Evolutionary conservation across 2,113 vertebrate genomes (phyloP), one percentile per base, ranked within the genome.

Genomic region (Ophthalmolycus amberensis): DNA sequence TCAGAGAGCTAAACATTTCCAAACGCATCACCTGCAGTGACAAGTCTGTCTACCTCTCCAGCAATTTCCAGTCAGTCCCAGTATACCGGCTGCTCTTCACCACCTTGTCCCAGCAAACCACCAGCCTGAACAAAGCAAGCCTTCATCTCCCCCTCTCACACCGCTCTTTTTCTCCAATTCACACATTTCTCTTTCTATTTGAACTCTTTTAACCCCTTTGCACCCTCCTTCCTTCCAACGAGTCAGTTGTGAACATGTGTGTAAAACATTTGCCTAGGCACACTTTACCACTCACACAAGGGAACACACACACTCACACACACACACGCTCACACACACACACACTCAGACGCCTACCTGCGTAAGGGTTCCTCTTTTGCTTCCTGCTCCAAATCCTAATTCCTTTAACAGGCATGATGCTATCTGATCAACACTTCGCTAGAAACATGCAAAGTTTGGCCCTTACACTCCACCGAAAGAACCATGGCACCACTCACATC

Each of bases 391-490:
- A 91, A 73, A 90, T 85, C 86, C 40, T 79, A 11, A 87, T 87
- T 60, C 67, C 90, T 74, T 85, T 91, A 18, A 89, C 70, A 63
- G 92, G 89, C 92, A 93, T 94, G 81, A 71, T 66, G n/a, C n/a
- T 59, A 71, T 54, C 22, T 66, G 64, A 65, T 77, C 34, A 40
- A 25, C 50, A 67, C 46, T 8, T 65, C 42, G 64, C 22, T 77
- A 9, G 1, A 65, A 37, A 64, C 69, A 72, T 0, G 11, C 40
- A 70, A 58, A 20, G 40, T 69, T 60, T 70, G 69, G 65, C 46
- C n/a, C 37, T 6, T 22, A 18, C 22, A 2, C 15, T 48, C 18
- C 16, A 74, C 16, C 59, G 67, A 54, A 64, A 56, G 44, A 3
- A 71, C 14, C 67, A 62, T 52, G 60, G 59, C 18, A 27, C 44